phyloP scores from a whole-genome alignment of 2,113 vertebrate genomes.

The Rhombomys opimus region DNA sequence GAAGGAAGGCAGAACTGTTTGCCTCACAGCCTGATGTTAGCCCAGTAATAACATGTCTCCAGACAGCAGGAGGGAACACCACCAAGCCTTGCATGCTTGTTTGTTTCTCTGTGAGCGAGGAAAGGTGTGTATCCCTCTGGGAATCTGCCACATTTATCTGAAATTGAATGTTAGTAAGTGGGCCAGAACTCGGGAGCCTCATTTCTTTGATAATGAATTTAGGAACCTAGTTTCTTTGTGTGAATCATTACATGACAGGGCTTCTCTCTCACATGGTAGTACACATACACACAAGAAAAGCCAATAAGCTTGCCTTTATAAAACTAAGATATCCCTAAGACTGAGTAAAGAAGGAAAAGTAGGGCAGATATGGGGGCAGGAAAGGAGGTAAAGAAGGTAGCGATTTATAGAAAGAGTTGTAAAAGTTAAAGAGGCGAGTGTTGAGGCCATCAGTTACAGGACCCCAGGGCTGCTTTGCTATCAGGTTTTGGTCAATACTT shows the following conservation, averaged over 20 bases:
- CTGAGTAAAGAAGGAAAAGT: not conserved
- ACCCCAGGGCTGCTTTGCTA: not conserved
- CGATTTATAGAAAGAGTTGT: not conserved
- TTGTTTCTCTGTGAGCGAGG: not conserved
- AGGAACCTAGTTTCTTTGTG: not conserved
- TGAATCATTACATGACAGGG: constrained; percentile 3
- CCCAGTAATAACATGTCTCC: not conserved
- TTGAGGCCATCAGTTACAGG: not conserved
- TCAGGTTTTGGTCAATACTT: not conserved
- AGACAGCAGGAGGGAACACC: not conserved
- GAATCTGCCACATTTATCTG: not conserved
- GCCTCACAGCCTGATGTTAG: not conserved
- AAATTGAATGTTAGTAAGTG: not conserved
- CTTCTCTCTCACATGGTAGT: not conserved
- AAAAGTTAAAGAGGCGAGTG: not conserved
- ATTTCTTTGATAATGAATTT: not conserved
- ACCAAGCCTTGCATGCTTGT: not conserved
- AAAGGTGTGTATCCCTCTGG: not conserved
- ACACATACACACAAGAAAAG: not conserved
- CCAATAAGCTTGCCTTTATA: not conserved
- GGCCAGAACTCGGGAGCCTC: not conserved
- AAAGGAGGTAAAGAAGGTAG: not conserved
- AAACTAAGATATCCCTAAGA: not conserved
- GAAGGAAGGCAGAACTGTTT: not conserved
- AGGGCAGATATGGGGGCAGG: not conserved